A percentile compares a stretch with the other conserved stretches of the same genome.
Conservation (phyloP, 2,113 vertebrate genomes). For the Laticauda colubrina region DNA sequence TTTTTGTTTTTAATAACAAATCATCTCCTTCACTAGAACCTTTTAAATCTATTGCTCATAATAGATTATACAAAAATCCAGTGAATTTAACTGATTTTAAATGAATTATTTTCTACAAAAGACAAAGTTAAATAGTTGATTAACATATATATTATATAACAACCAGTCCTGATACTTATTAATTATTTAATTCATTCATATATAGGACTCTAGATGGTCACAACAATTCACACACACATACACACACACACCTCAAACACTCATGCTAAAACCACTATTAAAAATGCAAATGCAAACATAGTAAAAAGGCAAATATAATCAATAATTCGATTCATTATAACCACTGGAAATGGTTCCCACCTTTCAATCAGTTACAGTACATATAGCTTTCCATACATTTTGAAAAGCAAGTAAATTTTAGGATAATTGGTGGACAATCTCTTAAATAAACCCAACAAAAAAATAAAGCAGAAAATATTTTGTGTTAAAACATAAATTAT, state of each 20-base stretch:
- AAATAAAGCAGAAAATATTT: not conserved
- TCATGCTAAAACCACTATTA: not conserved
- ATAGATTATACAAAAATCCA: not conserved
- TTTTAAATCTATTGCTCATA: not conserved
- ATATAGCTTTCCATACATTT: not conserved
- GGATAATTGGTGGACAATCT: not conserved
- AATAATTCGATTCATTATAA: not conserved
- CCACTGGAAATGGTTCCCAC: not conserved
- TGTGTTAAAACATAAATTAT: not conserved
- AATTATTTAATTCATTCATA: not conserved
- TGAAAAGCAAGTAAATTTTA: not conserved
- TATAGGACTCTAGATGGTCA: not conserved
- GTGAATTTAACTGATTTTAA: not conserved
- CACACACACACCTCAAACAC: not conserved
- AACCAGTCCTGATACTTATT: not conserved
- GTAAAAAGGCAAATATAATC: not conserved
- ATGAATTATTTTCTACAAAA: not conserved
- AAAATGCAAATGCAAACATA: not conserved
- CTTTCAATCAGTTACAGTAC: not conserved
- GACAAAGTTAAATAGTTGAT: not conserved
- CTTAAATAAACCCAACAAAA: not conserved
- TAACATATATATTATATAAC: not conserved
- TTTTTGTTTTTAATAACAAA: not conserved
- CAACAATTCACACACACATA: not conserved
- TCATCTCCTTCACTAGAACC: not conserved